Evolutionary conservation across 2,113 vertebrate genomes (phyloP).

Genomic region (Rafetus swinhoei): DNA sequence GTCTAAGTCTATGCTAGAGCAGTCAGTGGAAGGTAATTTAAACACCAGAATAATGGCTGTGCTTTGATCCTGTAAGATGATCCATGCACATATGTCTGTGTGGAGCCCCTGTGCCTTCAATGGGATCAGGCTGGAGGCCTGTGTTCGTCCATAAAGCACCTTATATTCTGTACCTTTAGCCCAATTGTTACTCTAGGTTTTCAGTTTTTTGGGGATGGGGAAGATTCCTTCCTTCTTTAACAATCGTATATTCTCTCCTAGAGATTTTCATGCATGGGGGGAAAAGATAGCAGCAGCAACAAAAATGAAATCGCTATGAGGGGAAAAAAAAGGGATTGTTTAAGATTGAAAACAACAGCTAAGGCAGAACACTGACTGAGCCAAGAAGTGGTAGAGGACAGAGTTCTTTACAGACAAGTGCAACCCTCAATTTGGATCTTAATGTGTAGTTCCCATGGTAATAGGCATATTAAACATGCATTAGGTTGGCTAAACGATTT

Average conservation of each 20-base stretch:
- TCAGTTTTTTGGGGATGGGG: neutral
- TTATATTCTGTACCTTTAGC: neutral
- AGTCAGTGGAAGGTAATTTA: neutral
- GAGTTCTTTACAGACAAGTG: neutral
- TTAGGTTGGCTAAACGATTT: neutral
- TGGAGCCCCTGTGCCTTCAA: neutral
- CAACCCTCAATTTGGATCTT: conserved; percentile 16
- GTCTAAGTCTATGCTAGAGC: neutral
- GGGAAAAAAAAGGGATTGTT: neutral
- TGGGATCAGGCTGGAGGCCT: neutral
- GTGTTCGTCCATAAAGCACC: neutral
- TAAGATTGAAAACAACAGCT: neutral
- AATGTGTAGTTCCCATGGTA: neutral
- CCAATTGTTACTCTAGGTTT: neutral
- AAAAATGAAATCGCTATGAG: neutral
- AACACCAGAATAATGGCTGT: neutral
- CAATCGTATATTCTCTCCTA: neutral
- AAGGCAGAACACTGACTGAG: neutral
- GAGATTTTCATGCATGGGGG: neutral
- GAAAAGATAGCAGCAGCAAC: neutral
- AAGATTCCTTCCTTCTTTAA: neutral
- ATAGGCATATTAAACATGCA: neutral
- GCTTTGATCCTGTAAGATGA: neutral
- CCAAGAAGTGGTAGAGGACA: rapidly evolving
- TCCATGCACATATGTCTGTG: neutral